Evolutionary conservation across 2,797 vertebrate genomes (phyloP), one percentile per base, ranked within the genome.

Genomic region (Schizopygopsis malacanthus): DNA sequence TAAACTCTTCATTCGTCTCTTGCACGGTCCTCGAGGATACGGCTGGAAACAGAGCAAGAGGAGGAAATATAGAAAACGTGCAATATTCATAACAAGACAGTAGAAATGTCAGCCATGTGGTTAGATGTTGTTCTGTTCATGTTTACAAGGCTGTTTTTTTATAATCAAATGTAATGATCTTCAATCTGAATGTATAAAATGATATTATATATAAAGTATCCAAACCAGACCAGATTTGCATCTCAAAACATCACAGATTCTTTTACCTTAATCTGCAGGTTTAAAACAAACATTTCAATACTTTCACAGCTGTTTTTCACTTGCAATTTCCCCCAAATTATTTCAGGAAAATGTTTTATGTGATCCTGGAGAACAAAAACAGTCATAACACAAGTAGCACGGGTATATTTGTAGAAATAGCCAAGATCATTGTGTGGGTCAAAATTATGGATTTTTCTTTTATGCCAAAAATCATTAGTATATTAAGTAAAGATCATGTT

Each of bases 1-100:
- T 98, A 84, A 99, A 99, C 79, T 99, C 98, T 81, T 99, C 98
- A 12, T 97, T 98, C 79, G 97, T 96, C 89, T 98, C 97, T 89
- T 94, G 94, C 86, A 99, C 96, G 0, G 97, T 98, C 89, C 96
- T 95, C 15, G 98, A 99, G 81, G 98, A 99, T 82, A 93, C 97
- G 56, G 95, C 96, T 96, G 88, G 8, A 78, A 73, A 43, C 22
- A 61, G 61, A 88, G 50, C 18, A 22, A 22, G 25, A 2, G 45
- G 3, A 75, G 25, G 10, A 16, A 25, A 47, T 15, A 13, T 3
- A 65, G 1, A 65, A 39, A 28, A 72, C 12, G 28, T 63, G 59
- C n/a, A 63, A 63, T 65, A 65, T 16, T 67, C 63, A 67, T 67
- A 33, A 61, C 11, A 0, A 13, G n/a, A 56, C 3, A 0, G 6